Evolutionary conservation across 2,888 invertebrate genomes (phyloP), one percentile per base, ranked within the genome.

Genomic region (Apotomis capreana): DNA sequence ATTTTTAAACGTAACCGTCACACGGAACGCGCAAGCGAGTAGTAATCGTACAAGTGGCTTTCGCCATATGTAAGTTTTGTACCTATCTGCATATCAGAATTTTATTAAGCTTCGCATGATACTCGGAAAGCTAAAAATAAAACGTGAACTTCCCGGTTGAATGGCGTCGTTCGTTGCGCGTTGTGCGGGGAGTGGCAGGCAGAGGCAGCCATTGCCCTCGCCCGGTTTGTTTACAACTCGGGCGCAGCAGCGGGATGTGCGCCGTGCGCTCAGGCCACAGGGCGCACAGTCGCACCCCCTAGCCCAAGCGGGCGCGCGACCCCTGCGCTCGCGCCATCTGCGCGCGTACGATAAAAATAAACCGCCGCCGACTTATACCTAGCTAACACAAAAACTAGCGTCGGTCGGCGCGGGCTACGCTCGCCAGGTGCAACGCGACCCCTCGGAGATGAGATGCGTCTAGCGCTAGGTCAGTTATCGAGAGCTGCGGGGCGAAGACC

Each of bases 71-170:
- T 54, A 62, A 62, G 3, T 44, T 9, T 44, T 44, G 8, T n/a
- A 44, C 26, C 46, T 62, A 69, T 59, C 58, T 46, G 52, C 57
- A 51, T 78, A 75, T 75, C 69, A 81, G 82, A 84, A 70, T 70
- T 26, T 15, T 15, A 15, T 15, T 76, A 78, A 83, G 81, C 83
- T 84, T 82, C 82, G 81, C 78, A 83, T 78, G 84, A 87, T 85
- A 88, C 84, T 83, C 87, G 82, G 86, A 88, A 88, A 83, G 84
- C 91, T 92, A 92, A 91, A 92, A 91, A 92, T 92, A 92, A 90
- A 90, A 88, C 83, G 85, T 91, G 88, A 90, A 92, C 90, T 92
- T 92, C 92, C 92, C 92, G 92, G 92, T 92, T 92, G 92, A 92
- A 92, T 92, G 91, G 92, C 92, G 92, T 90, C 82, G 84, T 77